Evolutionary conservation across 2,888 invertebrate species (phyloP).

Genomic region (Erynnis tages): DNA sequence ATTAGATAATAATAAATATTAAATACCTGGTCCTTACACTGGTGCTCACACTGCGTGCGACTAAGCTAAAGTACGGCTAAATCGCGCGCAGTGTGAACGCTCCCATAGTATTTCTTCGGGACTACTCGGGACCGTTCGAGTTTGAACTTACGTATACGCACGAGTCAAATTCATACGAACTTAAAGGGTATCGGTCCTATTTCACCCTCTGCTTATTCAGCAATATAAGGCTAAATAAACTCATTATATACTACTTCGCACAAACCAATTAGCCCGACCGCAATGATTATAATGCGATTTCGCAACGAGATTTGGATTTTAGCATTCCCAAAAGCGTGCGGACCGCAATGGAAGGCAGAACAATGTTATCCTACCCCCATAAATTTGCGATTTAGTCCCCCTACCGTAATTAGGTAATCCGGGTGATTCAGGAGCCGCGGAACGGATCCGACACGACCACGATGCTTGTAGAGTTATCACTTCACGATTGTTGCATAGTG

Average conservation of each 20-base stretch:
- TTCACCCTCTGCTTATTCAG: not conserved
- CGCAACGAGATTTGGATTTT: slow-evolving; percentile 17
- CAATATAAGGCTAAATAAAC: not conserved
- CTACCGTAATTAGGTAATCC: slow-evolving; percentile 42
- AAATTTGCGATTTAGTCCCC: slow-evolving; percentile 35
- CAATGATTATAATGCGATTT: slow-evolving; percentile 26
- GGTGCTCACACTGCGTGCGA: too few relatives aligned
- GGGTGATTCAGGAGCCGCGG: slow-evolving; percentile 34
- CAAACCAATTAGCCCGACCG: slow-evolving; percentile 19
- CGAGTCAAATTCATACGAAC: not conserved
- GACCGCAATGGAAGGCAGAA: slow-evolving; percentile 36
- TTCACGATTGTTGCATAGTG: not conserved
- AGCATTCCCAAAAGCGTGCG: slow-evolving; percentile 39
- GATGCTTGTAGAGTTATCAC: not conserved
- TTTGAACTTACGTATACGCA: too few relatives aligned
- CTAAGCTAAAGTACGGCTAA: too few relatives aligned
- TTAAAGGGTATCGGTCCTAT: not conserved
- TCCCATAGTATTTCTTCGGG: too few relatives aligned
- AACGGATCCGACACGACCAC: slow-evolving; percentile 29
- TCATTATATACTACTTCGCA: not conserved
- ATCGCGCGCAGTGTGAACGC: too few relatives aligned
- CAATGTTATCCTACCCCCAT: slow-evolving; percentile 34
- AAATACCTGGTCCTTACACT: too few relatives aligned
- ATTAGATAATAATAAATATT: too few relatives aligned
- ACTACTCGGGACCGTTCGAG: too few relatives aligned